Evolutionary conservation across 2,797 vertebrate genomes (phyloP).

Genomic region (Centropyge bicolor): DNA sequence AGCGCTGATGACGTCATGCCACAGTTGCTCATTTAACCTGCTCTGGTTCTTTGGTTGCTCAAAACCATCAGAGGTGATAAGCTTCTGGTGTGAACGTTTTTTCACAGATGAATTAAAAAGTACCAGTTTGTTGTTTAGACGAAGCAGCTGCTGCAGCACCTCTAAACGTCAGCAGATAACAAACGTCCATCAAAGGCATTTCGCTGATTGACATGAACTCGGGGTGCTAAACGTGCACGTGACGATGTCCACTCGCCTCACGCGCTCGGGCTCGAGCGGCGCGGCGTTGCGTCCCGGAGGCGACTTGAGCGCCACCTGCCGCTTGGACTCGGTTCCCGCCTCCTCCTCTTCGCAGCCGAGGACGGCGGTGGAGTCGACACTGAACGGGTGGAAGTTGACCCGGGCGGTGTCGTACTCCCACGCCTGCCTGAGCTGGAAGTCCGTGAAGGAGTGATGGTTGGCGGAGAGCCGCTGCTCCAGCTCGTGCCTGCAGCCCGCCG

Average conservation of each 20-base stretch:
- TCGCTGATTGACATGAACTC: slow-evolving; percentile 75
- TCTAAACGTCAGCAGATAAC: not conserved
- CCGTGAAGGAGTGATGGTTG: slow-evolving; percentile 72
- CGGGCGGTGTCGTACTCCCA: slow-evolving; percentile 83
- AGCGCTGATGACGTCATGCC: not conserved
- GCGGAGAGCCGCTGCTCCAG: slow-evolving; percentile 25
- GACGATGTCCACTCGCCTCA: slow-evolving; percentile 72
- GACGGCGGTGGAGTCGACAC: slow-evolving; percentile 71
- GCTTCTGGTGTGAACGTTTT: not conserved
- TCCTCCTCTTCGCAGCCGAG: slow-evolving; percentile 63
- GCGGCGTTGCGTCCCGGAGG: slow-evolving; percentile 25
- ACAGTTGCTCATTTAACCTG: not conserved
- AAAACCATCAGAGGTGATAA: not conserved
- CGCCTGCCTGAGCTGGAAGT: slow-evolving; percentile 79
- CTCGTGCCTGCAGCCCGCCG: slow-evolving; percentile 63
- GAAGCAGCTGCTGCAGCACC: not conserved
- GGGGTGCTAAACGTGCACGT: slow-evolving; percentile 83
- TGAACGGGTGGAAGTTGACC: slow-evolving; percentile 85
- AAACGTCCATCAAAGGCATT: slow-evolving; percentile 64
- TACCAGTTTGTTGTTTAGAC: not conserved
- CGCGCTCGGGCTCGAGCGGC: slow-evolving; percentile 16
- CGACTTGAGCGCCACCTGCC: slow-evolving; percentile 6
- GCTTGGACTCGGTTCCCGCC: slow-evolving; percentile 14
- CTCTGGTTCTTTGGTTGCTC: not conserved
- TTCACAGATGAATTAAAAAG: not conserved